Evolutionary conservation across 2,888 invertebrate species (phyloP), one percentile per base, ranked within the genome.

Genomic region (Leucophenga maculata): DNA sequence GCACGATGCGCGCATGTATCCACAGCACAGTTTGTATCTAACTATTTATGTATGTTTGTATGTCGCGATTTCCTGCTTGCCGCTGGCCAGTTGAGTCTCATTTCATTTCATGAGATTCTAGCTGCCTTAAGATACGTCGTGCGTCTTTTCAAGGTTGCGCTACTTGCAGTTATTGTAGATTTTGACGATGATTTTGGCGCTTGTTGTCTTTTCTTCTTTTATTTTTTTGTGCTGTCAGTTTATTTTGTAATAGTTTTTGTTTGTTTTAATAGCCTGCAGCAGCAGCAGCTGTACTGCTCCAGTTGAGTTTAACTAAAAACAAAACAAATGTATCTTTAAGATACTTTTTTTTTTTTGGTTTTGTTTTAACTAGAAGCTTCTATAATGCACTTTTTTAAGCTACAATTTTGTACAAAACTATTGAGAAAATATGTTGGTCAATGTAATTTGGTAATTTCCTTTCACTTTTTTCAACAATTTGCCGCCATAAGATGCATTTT

Each of bases 121-220:
- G 57, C 8, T 22, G n/a, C 22, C 20, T 54, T 13, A 54, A 54
- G 22, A 54, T 54, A 11, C 22, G 22, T 20, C 31, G 57, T 57
- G 57, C n/a, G 31, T 46, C 22, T n/a, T 46, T 48, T 64, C 62
- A 64, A 64, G 62, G 62, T 64, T 64, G 62, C 62, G 62, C 62
- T 64, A 64, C 62, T 22, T 6, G 39, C 39, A 39, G 39, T 39
- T 64, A 22, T 62, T 31, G 39, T 62, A 16, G 46, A 64, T 64
- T 50, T 46, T 13, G 13, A 14, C 6, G 46, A 14, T 46, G 46
- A 46, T 46, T 46, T 46, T 46, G 2, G 13, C 2, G 46, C n/a
- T 13, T 16, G n/a, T 50, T 50, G 6, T 50, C n/a, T 50, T 50
- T n/a, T n/a, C n/a, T n/a, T n/a, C n/a, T n/a, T n/a, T n/a, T n/a